Evolutionary conservation across 2,797 vertebrate genomes (phyloP), one percentile per base, ranked within the genome.

Genomic region (Tiaroga cobitis): DNA sequence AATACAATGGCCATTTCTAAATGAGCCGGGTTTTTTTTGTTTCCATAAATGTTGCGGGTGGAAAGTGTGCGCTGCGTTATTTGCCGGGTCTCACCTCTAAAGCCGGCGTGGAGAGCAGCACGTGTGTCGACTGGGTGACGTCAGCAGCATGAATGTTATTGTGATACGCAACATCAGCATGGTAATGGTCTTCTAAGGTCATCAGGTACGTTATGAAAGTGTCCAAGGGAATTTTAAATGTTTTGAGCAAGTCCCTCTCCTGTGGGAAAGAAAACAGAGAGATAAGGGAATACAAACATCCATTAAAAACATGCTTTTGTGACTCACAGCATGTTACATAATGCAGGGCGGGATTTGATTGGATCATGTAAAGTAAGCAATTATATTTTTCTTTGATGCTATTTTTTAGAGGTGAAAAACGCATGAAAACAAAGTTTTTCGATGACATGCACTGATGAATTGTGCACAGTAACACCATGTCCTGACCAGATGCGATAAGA

Each of bases 101-200:
- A 85, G 96, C 96, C 10, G 96, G 96, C 3, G 96, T 96, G 13
- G 96, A 97, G 0, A 97, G 90, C 16, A 97, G 94, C 87, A 97
- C 96, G 0, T 97, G 96, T 2, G 96, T 97, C 19, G 96, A 97
- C 91, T 97, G 96, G 82, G 96, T 96, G 21, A 97, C 96, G 3
- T 97, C 96, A 68, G 96, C 96, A 85, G 96, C 96, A 59, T 97
- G 96, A 87, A 97, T 96, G 81, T 96, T 97, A 85, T 96, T 97
- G 90, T 97, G 96, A 91, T 97, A 97, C 1, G 96, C 96, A 87
- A 97, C 96, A 37, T 97, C 96, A 54, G 93, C 94, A 37, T 97
- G 96, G 89, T 97, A 97, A 91, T 97, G 96, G 88, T 97, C 96
- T 93, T 97, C 96, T 46, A 97, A 92, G 19, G 96, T 97, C 96